Conservation (phyloP, 2,797 vertebrate species). For the Muscicapa comitata region DNA sequence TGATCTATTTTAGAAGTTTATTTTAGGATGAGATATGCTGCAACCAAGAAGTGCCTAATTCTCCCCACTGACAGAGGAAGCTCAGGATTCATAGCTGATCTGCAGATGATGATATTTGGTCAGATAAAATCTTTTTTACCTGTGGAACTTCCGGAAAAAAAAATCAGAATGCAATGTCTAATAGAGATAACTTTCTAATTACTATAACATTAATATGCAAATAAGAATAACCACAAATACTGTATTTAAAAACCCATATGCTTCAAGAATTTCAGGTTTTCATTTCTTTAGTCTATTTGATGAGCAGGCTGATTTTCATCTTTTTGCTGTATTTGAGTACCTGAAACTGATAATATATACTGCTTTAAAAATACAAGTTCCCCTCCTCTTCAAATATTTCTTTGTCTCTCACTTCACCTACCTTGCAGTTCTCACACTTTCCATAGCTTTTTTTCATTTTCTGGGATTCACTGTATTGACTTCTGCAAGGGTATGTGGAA, state of each 20-base stretch:
- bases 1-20: constrained; percentile 28
- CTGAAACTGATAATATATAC: neutral
- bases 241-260: neutral
- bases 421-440: neutral
- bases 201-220: neutral
- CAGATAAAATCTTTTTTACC: neutral
- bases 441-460: neutral
- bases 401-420: neutral
- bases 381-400: neutral
- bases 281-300: neutral
- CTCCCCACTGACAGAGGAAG: neutral
- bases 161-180: neutral
- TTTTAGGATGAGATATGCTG: neutral
- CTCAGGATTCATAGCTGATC: neutral
- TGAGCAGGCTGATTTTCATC: neutral
- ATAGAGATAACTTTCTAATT: neutral
- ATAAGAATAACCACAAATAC: neutral
- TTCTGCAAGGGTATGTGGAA: neutral
- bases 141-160: neutral
- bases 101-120: neutral
- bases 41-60: neutral
- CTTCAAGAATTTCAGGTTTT: neutral
- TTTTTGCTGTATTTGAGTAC: neutral
- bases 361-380: neutral
- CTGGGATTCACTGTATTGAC: neutral